phyloP scores from a whole-genome alignment of 2,797 vertebrate species.

The Acrossocheilus fasciatus region DNA sequence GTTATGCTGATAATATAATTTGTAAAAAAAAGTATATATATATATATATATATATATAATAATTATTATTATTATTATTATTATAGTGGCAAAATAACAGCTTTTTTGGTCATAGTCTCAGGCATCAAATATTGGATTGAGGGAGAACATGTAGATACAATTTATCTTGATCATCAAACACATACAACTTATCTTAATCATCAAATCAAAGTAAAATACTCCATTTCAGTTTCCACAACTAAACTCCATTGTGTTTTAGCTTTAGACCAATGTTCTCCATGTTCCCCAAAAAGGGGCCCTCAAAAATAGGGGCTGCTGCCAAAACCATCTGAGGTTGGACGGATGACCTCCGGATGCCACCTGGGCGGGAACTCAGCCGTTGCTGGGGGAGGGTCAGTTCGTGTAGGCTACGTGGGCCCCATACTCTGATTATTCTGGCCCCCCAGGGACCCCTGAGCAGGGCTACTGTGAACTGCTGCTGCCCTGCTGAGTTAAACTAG shows the following conservation, averaged over 20 bases:
- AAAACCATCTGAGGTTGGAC: conserved; percentile 61
- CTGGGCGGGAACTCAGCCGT: conserved; percentile 47
- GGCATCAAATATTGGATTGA: background rate
- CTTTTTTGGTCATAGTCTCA: background rate
- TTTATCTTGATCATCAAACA: too few relatives aligned
- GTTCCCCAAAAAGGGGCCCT: conserved; percentile 52
- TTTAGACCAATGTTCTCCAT: conserved; percentile 45
- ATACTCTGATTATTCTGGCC: conserved; percentile 58
- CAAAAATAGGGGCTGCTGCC: conserved; percentile 50
- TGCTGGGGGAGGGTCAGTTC: conserved; percentile 35
- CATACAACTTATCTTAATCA: background rate
- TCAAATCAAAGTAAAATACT: background rate
- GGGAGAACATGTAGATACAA: background rate
- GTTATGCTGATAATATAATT: background rate
- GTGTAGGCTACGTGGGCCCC: conserved; percentile 51
- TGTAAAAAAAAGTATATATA: background rate
- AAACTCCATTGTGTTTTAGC: conserved; percentile 25
- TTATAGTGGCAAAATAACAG: too few relatives aligned
- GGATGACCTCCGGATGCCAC: conserved; percentile 64
- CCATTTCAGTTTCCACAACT: conserved; percentile 1
- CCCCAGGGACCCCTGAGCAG: conserved; percentile 49
- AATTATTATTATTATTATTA: too few relatives aligned
- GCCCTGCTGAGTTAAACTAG: conserved; percentile 43
- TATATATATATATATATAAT: too few relatives aligned
- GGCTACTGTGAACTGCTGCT: conserved; percentile 60